phyloP scores from a whole-genome alignment of 2,113 vertebrate genomes.

The Alaudala cheleensis region DNA sequence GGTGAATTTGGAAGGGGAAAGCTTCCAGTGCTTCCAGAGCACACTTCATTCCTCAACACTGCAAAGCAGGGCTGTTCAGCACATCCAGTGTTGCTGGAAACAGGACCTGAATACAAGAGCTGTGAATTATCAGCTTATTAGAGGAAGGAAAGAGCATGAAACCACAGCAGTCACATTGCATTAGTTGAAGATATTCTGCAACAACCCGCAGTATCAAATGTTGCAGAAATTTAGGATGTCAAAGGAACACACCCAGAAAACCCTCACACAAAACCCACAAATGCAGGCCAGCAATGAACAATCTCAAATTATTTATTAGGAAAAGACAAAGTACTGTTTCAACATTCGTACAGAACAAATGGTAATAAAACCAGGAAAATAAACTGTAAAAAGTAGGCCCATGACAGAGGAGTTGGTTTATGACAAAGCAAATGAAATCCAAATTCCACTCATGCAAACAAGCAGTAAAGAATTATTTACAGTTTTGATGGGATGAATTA shows the following conservation, averaged over 20 bases:
- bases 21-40: accelerated
- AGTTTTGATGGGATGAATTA: conserved; percentile 55
- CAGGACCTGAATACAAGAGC: not conserved
- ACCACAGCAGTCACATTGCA: not conserved
- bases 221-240: not conserved
- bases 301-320: conserved; percentile 69
- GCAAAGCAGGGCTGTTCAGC: not conserved
- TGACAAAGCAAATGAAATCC: conserved; percentile 57
- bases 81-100: not conserved
- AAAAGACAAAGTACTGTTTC: conserved; percentile 61
- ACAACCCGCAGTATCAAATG: not conserved
- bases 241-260: not conserved
- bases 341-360: conserved; percentile 68
- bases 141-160: not conserved
- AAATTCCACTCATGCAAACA: conserved; percentile 67
- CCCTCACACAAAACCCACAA: not conserved
- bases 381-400: conserved; percentile 61
- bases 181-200: not conserved
- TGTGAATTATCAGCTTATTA: not conserved
- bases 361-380: conserved; percentile 67
- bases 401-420: conserved; percentile 17
- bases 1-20: not conserved
- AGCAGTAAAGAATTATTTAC: conserved; percentile 62
- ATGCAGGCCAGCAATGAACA: not conserved
- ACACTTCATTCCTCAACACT: not conserved